These are phyloP conservation scores for Myotis davidii DNA, from an alignment of 2,113 vertebrate species.

Conservation along the genomic window DNA sequence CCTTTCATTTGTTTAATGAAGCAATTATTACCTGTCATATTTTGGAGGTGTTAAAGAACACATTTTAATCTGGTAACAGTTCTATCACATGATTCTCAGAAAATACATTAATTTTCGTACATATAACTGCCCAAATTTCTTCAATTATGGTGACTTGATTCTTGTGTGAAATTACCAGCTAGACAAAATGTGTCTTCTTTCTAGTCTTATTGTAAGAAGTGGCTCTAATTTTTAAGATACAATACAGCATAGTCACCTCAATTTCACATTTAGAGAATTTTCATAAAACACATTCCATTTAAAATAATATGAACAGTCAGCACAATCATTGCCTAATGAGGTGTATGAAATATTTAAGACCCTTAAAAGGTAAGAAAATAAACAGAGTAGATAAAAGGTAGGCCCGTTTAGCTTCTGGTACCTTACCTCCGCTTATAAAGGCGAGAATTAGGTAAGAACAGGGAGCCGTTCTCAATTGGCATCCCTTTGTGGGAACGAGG, in stretches of 20 bases:
- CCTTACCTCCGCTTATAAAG: background rate
- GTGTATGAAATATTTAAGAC: background rate
- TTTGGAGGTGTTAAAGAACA: conserved; percentile 7
- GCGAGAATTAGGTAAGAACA: background rate
- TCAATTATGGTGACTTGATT: conserved; percentile 8
- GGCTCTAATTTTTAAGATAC: conserved; percentile 1
- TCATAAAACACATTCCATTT: conserved; percentile 6
- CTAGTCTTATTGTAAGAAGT: conserved; percentile 24
- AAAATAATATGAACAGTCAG: background rate
- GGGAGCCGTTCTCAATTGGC: background rate
- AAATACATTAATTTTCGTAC: conserved; percentile 3
- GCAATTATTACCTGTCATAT: background rate
- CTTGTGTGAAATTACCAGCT: background rate
- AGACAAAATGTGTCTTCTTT: conserved; percentile 48
- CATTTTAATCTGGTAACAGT: conserved; percentile 19
- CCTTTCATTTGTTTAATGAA: background rate
- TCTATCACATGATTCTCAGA: background rate
- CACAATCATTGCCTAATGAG: background rate
- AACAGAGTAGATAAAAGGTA: background rate
- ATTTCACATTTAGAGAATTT: background rate
- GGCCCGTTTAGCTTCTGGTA: background rate
- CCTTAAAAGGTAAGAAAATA: background rate
- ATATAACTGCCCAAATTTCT: conserved; percentile 1
- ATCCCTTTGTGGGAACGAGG: background rate
- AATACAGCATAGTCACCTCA: background rate